Conservation (phyloP, 2,888 invertebrate species). For the Congeria kusceri region DNA sequence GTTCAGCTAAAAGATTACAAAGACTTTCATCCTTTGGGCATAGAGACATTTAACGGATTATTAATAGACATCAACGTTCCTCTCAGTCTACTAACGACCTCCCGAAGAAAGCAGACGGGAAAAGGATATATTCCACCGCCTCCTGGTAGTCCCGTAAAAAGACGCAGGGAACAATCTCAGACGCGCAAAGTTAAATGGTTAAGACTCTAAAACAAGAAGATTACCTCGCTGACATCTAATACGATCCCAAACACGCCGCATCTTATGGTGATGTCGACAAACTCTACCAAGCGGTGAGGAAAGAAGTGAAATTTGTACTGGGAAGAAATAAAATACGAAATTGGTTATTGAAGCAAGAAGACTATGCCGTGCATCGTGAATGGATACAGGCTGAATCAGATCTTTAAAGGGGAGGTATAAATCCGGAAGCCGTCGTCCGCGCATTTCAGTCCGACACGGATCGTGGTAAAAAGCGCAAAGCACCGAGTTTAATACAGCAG, state of each 20-base stretch:
- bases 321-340: too few species aligned
- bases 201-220: slow-evolving; percentile 39
- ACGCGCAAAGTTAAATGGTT: slow-evolving; percentile 47
- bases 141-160: slow-evolving; percentile 32
- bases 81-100: slow-evolving; percentile 27
- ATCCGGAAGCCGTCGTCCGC: too few species aligned
- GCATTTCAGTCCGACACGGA: too few species aligned
- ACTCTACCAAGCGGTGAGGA: slow-evolving; percentile 54
- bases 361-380: slow-evolving; percentile 47
- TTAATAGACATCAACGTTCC: slow-evolving; percentile 40
- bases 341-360: too few species aligned
- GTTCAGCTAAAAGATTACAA: slow-evolving; percentile 46
- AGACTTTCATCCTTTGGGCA: slow-evolving; percentile 26
- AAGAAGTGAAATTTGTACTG: slow-evolving; percentile 55
- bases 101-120: slow-evolving; percentile 27
- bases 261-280: slow-evolving; percentile 54
- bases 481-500: too few species aligned
- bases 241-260: slow-evolving; percentile 51
- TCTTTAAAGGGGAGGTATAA: too few species aligned
- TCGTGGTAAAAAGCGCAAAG: too few species aligned
- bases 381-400: too few species aligned
- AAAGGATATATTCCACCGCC: slow-evolving; percentile 40
- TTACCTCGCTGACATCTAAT: slow-evolving; percentile 49
- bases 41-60: slow-evolving; percentile 13
- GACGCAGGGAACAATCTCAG: background rate